phyloP scores from a whole-genome alignment of 2,113 vertebrate genomes.

The Pungitius pungitius region DNA sequence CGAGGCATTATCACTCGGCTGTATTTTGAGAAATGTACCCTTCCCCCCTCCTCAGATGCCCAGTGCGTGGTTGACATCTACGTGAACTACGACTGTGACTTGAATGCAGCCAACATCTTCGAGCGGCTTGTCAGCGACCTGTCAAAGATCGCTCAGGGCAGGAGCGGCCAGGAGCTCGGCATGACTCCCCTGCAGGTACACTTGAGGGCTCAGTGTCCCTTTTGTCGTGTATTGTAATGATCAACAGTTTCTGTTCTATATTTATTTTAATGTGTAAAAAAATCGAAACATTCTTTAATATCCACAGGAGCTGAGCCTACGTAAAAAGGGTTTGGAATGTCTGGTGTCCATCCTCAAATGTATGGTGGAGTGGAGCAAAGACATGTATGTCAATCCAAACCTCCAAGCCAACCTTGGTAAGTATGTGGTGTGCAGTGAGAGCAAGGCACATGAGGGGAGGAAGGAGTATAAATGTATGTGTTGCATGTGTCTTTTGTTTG shows the following conservation, averaged over 20 bases:
- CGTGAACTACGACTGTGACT: constrained; percentile 98
- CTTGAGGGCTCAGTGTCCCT: neutral
- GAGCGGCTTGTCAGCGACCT: constrained; percentile 96
- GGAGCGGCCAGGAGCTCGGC: constrained; percentile 95
- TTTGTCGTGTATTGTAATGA: neutral
- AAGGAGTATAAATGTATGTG: neutral
- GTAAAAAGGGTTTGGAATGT: constrained; percentile 98
- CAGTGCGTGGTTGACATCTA: constrained; percentile 99
- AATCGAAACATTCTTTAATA: neutral
- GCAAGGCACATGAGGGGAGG: neutral
- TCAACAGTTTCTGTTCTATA: neutral
- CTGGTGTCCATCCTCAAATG: constrained; percentile 97
- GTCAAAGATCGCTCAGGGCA: constrained; percentile 96
- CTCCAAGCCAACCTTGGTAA: constrained; percentile 92
- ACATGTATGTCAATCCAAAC: constrained; percentile 97
- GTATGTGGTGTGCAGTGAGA: constrained; percentile 28
- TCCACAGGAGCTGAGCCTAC: constrained; percentile 91
- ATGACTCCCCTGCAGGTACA: constrained; percentile 94
- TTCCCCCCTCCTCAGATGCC: constrained; percentile 83
- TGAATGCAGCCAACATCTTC: constrained; percentile 98
- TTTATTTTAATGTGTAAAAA: neutral
- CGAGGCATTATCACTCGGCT: neutral
- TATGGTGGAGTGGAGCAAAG: constrained; percentile 99
- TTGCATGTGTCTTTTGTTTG: neutral
- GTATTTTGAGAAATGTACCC: neutral